phyloP scores from a whole-genome alignment of 1,140 invertebrate species.

The Liolophura sinensis region DNA sequence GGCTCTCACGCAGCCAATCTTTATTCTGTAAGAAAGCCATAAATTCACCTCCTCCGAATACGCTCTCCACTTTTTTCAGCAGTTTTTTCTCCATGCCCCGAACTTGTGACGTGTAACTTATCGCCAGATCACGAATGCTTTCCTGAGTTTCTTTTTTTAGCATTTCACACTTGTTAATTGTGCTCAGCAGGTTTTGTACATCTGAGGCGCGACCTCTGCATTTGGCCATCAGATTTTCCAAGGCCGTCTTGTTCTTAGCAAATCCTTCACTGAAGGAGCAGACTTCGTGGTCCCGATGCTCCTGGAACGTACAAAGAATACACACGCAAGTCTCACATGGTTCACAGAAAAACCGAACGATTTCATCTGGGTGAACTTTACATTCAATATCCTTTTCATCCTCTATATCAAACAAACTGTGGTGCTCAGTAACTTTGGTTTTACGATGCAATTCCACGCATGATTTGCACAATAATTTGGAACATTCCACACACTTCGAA shows the following conservation, averaged over 20 bases:
- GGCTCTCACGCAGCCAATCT: constrained; percentile 47
- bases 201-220: constrained; percentile 36
- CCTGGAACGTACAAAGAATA: constrained; percentile 57
- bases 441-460: constrained; percentile 54
- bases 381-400: constrained; percentile 58
- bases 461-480: constrained; percentile 53
- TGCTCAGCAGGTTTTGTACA: constrained; percentile 34
- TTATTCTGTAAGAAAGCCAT: constrained; percentile 46
- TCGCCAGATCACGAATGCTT: constrained; percentile 51
- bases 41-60: constrained; percentile 43
- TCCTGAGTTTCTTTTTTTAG: constrained; percentile 46
- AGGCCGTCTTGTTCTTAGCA: constrained; percentile 39
- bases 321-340: constrained; percentile 56
- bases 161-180: constrained; percentile 49
- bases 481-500: constrained; percentile 57
- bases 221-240: constrained; percentile 40
- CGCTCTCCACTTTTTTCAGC: constrained; percentile 43
- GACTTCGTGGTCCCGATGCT: constrained; percentile 57
- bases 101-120: constrained; percentile 51
- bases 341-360: constrained; percentile 57
- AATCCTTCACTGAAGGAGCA: constrained; percentile 55
- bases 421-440: constrained; percentile 56
- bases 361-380: constrained; percentile 54
- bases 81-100: constrained; percentile 46
- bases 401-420: constrained; percentile 56